Evolutionary conservation across 2,113 vertebrate species (phyloP).

Genomic region (Amblyornis subalaris): DNA sequence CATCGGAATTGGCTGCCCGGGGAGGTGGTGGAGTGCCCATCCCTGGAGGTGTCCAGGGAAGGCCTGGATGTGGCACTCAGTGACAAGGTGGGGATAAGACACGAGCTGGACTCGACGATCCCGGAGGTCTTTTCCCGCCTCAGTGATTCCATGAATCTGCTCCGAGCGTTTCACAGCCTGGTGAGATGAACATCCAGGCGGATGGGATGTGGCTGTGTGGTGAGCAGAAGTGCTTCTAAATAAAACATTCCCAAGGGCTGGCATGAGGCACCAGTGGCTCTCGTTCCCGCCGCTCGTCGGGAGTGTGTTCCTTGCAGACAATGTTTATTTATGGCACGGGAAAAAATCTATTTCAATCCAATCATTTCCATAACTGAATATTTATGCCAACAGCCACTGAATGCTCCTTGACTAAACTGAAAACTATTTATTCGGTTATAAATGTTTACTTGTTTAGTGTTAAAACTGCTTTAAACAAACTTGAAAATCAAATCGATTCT

Average conservation of each 20-base stretch:
- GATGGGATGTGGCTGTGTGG: neutral
- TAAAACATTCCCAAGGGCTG: constrained; percentile 49
- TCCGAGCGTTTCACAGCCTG: accelerated
- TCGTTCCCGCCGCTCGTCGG: constrained; percentile 2
- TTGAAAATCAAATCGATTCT: constrained; percentile 43
- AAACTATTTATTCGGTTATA: constrained; percentile 67
- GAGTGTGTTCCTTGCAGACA: constrained; percentile 55
- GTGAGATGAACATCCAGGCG: neutral
- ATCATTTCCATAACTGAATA: constrained; percentile 76
- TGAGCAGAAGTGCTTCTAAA: constrained; percentile 42
- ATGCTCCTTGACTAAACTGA: constrained; percentile 64
- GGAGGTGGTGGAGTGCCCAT: neutral
- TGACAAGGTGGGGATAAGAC: accelerated
- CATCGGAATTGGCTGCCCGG: neutral
- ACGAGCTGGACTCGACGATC: neutral
- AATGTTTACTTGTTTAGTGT: constrained; percentile 69
- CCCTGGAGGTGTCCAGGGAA: neutral
- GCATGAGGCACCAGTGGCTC: constrained; percentile 41
- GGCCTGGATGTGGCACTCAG: neutral
- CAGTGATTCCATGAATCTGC: neutral
- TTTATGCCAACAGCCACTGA: constrained; percentile 66
- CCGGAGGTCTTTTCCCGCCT: neutral
- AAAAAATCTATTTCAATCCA: constrained; percentile 69
- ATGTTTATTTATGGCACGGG: constrained; percentile 72
- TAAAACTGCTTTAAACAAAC: constrained; percentile 67